Conservation (phyloP, 1,140 invertebrate species). For the Drosophila murphyi region DNA sequence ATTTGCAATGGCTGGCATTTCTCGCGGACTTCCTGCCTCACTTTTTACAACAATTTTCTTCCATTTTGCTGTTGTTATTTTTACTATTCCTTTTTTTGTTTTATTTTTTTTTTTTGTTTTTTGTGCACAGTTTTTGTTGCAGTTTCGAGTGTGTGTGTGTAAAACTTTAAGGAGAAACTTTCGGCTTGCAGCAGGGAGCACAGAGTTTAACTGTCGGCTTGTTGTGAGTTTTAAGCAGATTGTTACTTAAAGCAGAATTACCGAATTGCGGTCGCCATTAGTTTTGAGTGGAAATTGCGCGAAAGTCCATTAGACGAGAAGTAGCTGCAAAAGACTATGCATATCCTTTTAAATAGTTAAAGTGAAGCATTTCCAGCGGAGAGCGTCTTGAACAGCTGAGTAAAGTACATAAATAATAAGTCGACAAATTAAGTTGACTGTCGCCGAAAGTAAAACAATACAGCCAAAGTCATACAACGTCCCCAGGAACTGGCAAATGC, state of each 20-base stretch:
- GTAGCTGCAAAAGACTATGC: background rate
- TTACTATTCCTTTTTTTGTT: background rate
- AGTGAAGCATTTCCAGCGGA: slow-evolving; percentile 45
- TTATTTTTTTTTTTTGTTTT: slow-evolving; percentile 24
- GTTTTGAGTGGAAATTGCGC: slow-evolving; percentile 32
- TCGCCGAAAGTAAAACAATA: slow-evolving; percentile 55
- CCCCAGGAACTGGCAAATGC: slow-evolving; percentile 34
- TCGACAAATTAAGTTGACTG: slow-evolving; percentile 67
- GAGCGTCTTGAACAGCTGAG: slow-evolving; percentile 41
- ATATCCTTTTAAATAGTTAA: slow-evolving; percentile 3
- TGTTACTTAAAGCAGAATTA: slow-evolving; percentile 77
- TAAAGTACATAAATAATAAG: slow-evolving; percentile 68
- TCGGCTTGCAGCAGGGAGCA: slow-evolving; percentile 43
- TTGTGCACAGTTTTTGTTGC: slow-evolving; percentile 65
- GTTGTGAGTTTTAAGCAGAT: slow-evolving; percentile 66
- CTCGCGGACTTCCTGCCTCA: slow-evolving; percentile 65
- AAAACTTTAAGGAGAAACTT: slow-evolving; percentile 70
- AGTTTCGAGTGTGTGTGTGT: slow-evolving; percentile 45
- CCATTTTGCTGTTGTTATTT: background rate
- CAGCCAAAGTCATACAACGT: slow-evolving; percentile 28
- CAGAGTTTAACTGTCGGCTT: slow-evolving; percentile 63
- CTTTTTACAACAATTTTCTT: slow-evolving; percentile 45
- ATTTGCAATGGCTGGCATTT: slow-evolving; percentile 53
- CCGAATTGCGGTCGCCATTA: slow-evolving; percentile 44
- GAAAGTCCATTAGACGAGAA: slow-evolving; percentile 41